Evolutionary conservation across 2,888 invertebrate species (phyloP).

Genomic region (Megaustenia siamemsis): DNA sequence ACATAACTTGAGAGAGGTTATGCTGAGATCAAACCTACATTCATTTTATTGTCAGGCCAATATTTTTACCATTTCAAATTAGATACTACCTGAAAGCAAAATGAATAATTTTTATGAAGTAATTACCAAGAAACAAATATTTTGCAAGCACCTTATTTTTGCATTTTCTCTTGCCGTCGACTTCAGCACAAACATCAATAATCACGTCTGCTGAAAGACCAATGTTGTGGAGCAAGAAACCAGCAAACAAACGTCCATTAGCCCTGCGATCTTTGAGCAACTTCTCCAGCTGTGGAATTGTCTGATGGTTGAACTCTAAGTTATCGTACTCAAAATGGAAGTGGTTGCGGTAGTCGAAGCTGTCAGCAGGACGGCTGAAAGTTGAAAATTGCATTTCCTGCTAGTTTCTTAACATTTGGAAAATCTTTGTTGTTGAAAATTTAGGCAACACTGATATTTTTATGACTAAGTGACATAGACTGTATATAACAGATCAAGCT

Average conservation of each 20-base stretch:
- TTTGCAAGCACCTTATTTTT: conserved; percentile 13
- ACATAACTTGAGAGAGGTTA: too few species aligned
- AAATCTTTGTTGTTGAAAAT: too few species aligned
- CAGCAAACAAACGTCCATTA: conserved; percentile 58
- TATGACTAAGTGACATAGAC: too few species aligned
- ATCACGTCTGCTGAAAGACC: conserved; percentile 56
- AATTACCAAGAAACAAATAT: too few species aligned
- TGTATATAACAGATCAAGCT: too few species aligned
- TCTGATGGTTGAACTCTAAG: conserved; percentile 59
- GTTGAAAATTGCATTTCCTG: background rate
- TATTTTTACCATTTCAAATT: too few species aligned
- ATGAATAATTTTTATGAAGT: too few species aligned
- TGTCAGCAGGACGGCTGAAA: conserved; percentile 49
- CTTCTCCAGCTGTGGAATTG: conserved; percentile 57
- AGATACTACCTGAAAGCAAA: too few species aligned
- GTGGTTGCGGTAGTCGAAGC: conserved; percentile 58
- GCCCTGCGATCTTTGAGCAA: conserved; percentile 47
- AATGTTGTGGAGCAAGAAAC: conserved; percentile 59
- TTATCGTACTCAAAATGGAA: conserved; percentile 58
- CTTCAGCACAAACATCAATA: conserved; percentile 55
- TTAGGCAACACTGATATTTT: too few species aligned
- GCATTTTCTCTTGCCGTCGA: background rate
- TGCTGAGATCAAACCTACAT: too few species aligned
- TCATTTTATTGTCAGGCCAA: too few species aligned
- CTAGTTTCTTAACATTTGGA: background rate